Evolutionary conservation across 2,888 invertebrate genomes (phyloP).

Genomic region (Cinara cedri): DNA sequence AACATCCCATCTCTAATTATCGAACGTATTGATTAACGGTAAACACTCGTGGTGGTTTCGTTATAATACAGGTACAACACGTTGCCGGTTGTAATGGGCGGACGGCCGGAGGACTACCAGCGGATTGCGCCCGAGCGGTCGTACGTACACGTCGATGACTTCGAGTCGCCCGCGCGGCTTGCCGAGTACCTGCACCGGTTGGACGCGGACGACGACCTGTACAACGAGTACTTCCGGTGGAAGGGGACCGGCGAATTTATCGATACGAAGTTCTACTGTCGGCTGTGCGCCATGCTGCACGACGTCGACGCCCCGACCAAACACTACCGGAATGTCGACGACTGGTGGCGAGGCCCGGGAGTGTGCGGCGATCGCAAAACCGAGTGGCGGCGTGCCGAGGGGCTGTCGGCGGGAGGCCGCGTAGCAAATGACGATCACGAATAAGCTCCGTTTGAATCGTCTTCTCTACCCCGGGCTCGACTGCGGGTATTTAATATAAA

Average conservation of each 20-base stretch:
- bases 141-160: constrained; percentile 77
- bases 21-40: too few relatives aligned
- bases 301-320: constrained; percentile 61
- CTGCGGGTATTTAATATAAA: too few relatives aligned
- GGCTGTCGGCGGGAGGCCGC: too few relatives aligned
- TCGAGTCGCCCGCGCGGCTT: constrained; percentile 73
- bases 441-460: too few relatives aligned
- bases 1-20: too few relatives aligned
- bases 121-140: constrained; percentile 77
- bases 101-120: too few relatives aligned
- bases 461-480: too few relatives aligned
- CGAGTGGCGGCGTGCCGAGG: too few relatives aligned
- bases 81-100: too few relatives aligned
- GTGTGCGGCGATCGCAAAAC: too few relatives aligned
- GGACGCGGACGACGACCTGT: constrained; percentile 85
- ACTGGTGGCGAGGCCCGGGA: constrained; percentile 87
- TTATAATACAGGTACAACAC: too few relatives aligned
- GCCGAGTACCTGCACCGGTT: constrained; percentile 67
- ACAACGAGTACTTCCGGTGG: constrained; percentile 95
- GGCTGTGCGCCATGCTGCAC: constrained; percentile 67
- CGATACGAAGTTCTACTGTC: constrained; percentile 93
- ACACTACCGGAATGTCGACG: constrained; percentile 82
- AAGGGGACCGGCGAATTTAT: constrained; percentile 94
- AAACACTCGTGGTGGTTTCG: neutral
- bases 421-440: too few relatives aligned